Evolutionary conservation across 2,113 vertebrate genomes (phyloP), one percentile per base, ranked within the genome.

Genomic region (Bos taurus): DNA sequence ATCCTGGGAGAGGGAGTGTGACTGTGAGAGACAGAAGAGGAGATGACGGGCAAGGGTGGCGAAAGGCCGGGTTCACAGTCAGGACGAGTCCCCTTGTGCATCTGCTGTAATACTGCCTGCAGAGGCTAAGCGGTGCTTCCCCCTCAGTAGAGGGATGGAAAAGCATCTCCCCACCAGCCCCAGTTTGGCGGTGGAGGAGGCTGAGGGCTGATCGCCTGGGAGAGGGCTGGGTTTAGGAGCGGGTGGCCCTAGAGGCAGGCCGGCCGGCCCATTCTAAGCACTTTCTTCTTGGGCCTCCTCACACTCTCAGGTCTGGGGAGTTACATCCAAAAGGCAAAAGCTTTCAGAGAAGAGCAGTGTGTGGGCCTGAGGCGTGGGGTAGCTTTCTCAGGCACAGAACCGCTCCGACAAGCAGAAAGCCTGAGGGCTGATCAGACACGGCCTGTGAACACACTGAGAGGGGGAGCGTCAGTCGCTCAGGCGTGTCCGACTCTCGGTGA

Each of bases 401-500:
- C 17, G n/a, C 52, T 36, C n/a, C 54, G 33, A 57, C 52, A 46
- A 28, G n/a, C 46, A 77, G 46, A 93, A 54, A 46, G n/a, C n/a
- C 60, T 43, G 52, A 28, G 85, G 16, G n/a, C 3, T 43, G 11
- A 50, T 28, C 19, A 74, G 71, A 30, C 26, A 19, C 52, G 5
- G 43, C 4, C 40, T 36, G 52, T 52, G 43, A 89, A n/a, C 11
- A 52, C n/a, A 74, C n/a, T 11, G 15, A 64, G 1, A 16, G 3
- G 16, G 14, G 15, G 2, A 33, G 15, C 3, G 3, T 33, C 16
- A 0, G 30, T 16, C 0, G 7, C 62, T 17, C 62, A 64, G 30
- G 16, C 3, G 14, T 17, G 60, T 64, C 60, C 3, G 1, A 16
- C 14, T 16, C 14, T 64, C 14, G 13, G 14, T 7, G 60, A 33